These are phyloP conservation scores for Eudyptes chrysolophus DNA, from an alignment of 2,113 vertebrate species.

Conservation along the genomic window DNA sequence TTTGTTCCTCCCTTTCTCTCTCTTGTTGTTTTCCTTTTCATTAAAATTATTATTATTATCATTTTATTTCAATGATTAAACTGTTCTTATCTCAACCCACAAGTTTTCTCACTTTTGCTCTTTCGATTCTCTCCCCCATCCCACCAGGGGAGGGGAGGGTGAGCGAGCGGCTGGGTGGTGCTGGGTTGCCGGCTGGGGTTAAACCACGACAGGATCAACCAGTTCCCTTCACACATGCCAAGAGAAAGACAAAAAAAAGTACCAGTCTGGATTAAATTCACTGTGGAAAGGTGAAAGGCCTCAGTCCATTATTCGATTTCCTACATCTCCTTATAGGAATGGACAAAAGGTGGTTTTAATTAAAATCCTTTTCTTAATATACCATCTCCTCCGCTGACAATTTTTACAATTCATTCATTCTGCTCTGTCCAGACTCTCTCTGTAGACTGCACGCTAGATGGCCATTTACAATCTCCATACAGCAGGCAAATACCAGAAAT, in stretches of 20 bases:
- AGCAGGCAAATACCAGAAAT: rapidly evolving
- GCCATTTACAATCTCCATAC: rapidly evolving
- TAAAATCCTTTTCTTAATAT: neutral
- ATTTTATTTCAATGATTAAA: no score
- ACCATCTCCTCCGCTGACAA: neutral
- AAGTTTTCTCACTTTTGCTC: no score
- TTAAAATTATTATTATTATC: no score
- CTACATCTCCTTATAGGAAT: neutral
- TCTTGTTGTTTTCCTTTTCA: no score
- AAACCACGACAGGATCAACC: neutral
- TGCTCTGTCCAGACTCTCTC: neutral
- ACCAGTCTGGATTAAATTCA: neutral
- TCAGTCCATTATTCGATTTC: neutral
- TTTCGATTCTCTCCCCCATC: no score
- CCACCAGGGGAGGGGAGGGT: no score
- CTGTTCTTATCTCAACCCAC: no score
- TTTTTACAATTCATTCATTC: neutral
- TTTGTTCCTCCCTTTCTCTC: no score
- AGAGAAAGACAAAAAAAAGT: neutral
- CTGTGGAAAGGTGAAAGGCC: neutral
- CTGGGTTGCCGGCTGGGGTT: no score
- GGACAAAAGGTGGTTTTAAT: neutral
- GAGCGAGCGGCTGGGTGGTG: no score
- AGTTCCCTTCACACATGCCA: neutral
- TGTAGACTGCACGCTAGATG: rapidly evolving